Conservation (phyloP, 2,888 invertebrate species). For the Linyphia triangularis region DNA sequence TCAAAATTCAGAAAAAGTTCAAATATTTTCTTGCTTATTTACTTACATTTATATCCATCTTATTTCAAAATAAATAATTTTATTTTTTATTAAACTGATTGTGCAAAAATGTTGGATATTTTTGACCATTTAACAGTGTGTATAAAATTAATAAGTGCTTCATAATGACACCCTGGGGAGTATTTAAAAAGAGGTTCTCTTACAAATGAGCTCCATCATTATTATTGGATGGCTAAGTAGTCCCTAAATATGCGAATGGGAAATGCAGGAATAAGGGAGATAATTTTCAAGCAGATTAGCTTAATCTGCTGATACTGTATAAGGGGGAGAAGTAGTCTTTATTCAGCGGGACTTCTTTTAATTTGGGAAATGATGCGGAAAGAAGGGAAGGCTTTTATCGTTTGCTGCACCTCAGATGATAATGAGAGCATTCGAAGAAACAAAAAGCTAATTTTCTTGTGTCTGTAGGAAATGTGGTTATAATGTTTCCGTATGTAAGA, state of each 20-base stretch:
- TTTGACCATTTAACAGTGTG: slow-evolving; percentile 10
- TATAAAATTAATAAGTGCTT: slow-evolving; percentile 66
- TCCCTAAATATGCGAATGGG: slow-evolving; percentile 61
- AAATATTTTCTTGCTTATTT: too few relatives aligned
- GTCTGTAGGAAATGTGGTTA: not conserved
- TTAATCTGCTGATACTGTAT: slow-evolving; percentile 45
- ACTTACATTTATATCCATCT: too few relatives aligned
- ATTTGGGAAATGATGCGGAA: slow-evolving; percentile 61
- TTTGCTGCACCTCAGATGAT: slow-evolving; percentile 38
- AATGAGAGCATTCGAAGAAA: slow-evolving; percentile 47
- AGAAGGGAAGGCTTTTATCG: slow-evolving; percentile 13
- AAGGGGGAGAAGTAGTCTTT: not conserved
- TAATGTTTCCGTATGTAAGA: too few relatives aligned
- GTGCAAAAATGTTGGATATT: slow-evolving; percentile 21
- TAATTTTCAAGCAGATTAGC: slow-evolving; percentile 64
- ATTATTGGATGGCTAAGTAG: slow-evolving; percentile 59
- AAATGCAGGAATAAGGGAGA: slow-evolving; percentile 18
- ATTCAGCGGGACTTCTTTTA: slow-evolving; percentile 8
- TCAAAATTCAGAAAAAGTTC: too few relatives aligned
- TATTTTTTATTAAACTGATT: slow-evolving; percentile 34
- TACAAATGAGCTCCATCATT: slow-evolving; percentile 69
- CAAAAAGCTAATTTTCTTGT: not conserved
- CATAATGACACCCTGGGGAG: slow-evolving; percentile 67
- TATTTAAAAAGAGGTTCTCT: slow-evolving; percentile 65
- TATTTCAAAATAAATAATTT: too few relatives aligned